Evolutionary conservation across 2,113 vertebrate species (phyloP).

Genomic region (Canis aureus): DNA sequence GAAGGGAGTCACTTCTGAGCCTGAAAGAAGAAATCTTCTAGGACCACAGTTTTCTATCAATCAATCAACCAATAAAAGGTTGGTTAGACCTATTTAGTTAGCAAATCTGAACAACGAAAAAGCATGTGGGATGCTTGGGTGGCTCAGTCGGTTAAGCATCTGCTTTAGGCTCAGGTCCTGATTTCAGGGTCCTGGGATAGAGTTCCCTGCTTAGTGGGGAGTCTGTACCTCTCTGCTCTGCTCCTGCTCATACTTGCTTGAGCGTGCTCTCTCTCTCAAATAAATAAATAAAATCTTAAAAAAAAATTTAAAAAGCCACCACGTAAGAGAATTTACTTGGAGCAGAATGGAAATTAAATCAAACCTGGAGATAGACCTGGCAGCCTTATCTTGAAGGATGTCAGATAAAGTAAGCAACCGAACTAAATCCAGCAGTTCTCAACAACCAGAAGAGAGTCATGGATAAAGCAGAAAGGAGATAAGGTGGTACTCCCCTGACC

Average conservation of each 20-base stretch:
- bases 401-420: conserved; percentile 65
- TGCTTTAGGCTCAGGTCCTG: neutral
- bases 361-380: neutral
- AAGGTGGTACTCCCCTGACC: neutral
- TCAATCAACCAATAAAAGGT: neutral
- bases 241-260: no score
- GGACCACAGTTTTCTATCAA: neutral
- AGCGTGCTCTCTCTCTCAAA: no score
- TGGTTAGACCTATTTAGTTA: neutral
- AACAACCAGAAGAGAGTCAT: conserved; percentile 20
- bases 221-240: neutral
- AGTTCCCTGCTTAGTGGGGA: neutral
- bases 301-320: neutral
- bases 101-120: conserved; percentile 13
- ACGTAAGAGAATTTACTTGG: accelerated
- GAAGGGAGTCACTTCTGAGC: neutral
- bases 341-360: conserved; percentile 35
- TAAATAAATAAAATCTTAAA: neutral
- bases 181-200: neutral
- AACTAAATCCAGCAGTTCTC: neutral
- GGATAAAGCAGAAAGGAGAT: conserved; percentile 49
- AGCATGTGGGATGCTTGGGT: neutral
- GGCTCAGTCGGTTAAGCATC: neutral
- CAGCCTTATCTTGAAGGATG: conserved; percentile 69
- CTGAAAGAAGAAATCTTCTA: conserved; percentile 8